Conservation (phyloP, 37 sponge, comb jelly and placozoan genomes). For the Hormiphora californensis region DNA sequence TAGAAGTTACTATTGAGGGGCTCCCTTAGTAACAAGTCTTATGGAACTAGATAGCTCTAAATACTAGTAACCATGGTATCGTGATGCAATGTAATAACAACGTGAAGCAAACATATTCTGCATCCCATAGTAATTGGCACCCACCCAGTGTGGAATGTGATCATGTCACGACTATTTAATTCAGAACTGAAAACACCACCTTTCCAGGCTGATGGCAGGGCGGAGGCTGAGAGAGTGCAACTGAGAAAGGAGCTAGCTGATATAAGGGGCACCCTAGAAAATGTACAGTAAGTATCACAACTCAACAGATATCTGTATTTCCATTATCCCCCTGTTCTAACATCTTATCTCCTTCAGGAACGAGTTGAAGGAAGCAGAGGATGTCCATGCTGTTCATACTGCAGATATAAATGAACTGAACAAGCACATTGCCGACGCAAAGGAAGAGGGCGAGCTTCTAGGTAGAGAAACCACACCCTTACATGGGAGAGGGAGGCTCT, state of each 20-base stretch:
- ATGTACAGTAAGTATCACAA: not conserved
- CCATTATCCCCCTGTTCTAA: not conserved
- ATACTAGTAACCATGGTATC: no score
- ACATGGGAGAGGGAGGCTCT: no score
- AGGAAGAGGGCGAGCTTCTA: not conserved
- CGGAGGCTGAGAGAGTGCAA: not conserved
- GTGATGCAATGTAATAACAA: no score
- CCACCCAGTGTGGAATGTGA: no score
- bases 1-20: no score
- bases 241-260: not conserved
- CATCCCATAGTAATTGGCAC: no score
- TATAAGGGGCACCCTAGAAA: not conserved
- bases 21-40: no score
- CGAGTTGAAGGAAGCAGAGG: not conserved
- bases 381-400: not conserved
- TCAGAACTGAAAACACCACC: no score
- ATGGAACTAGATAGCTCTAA: no score
- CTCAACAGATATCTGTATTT: not conserved
- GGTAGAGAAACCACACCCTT: no score
- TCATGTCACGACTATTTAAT: no score
- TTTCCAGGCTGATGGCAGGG: not conserved
- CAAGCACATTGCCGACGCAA: not conserved
- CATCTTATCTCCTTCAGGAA: not conserved
- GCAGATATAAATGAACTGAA: slow-evolving; percentile 11
- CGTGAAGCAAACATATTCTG: no score